phyloP scores from a whole-genome alignment of 2,113 vertebrate species.

The Sylvia atricapilla region DNA sequence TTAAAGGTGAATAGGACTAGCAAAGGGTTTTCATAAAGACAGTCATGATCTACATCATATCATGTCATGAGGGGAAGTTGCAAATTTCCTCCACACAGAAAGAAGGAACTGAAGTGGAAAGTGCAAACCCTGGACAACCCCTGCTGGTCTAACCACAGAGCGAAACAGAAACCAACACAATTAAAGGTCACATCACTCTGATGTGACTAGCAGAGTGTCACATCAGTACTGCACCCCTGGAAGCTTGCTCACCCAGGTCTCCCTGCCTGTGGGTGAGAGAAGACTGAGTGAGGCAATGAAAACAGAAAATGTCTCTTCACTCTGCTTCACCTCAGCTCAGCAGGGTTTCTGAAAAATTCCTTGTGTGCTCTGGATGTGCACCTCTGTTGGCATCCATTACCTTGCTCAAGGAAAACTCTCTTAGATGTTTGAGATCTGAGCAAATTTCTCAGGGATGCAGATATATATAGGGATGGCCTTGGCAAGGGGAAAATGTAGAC shows the following conservation, averaged over 20 bases:
- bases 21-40: neutral
- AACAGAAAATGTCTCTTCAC: neutral
- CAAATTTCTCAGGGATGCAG: neutral
- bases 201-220: neutral
- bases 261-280: neutral
- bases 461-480: neutral
- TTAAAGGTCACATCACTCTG: neutral
- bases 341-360: neutral
- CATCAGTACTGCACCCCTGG: neutral
- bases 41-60: neutral
- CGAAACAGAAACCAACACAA: neutral
- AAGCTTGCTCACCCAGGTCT: neutral
- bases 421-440: neutral
- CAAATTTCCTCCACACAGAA: neutral
- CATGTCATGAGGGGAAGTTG: neutral
- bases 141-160: neutral
- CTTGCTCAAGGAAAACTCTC: neutral
- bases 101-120: conserved; percentile 18
- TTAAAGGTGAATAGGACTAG: neutral
- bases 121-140: neutral
- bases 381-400: neutral
- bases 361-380: fast-evolving
- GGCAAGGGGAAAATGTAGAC: neutral
- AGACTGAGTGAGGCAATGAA: neutral
- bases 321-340: neutral